Evolutionary conservation across 2,113 vertebrate genomes (phyloP), one percentile per base, ranked within the genome.

Genomic region (Sula dactylatra): DNA sequence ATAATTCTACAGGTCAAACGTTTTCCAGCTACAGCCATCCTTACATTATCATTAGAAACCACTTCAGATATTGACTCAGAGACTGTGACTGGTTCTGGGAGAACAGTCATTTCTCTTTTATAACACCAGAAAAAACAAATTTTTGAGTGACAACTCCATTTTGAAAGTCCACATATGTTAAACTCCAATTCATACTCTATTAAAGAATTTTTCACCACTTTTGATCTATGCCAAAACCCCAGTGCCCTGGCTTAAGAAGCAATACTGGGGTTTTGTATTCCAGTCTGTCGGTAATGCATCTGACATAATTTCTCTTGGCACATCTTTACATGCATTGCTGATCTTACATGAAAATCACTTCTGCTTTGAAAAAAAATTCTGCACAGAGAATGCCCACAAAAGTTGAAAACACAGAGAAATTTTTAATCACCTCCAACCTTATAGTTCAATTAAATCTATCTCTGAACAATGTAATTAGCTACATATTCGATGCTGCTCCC

Each of bases 341-440:
- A 80, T 91, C 94, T 92, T 81, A 82, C 11, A 59, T 66, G 86
- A 91, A 91, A 92, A 76, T 83, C 88, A 90, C 78, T 96, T 97
- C 44, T 45, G 44, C 44, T 45, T 45, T 45, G 44, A 18, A 45
- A 45, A 45, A 45, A 86, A 31, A 32, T 0, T 20, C 45, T 73
- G 52, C 92, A 91, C 77, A 59, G 6, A 26, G 61, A 64, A 38
- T 24, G 26, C 67, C 96, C 82, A 90, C 78, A 79, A 16, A 92
- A 71, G 62, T 81, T 94, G 65, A 91, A 96, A 97, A 89, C 91
- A 92, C 83, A 92, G 88, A 97, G 87, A 93, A 78, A 94, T 86
- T 92, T 96, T 94, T 94, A 96, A 97, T 92, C 91, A 91, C 73
- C 62, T 90, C 58, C 66, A 96, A 97, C 78, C 49, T 56, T 25